phyloP scores from a whole-genome alignment of 2,113 vertebrate species.

The Carassius carassius region DNA sequence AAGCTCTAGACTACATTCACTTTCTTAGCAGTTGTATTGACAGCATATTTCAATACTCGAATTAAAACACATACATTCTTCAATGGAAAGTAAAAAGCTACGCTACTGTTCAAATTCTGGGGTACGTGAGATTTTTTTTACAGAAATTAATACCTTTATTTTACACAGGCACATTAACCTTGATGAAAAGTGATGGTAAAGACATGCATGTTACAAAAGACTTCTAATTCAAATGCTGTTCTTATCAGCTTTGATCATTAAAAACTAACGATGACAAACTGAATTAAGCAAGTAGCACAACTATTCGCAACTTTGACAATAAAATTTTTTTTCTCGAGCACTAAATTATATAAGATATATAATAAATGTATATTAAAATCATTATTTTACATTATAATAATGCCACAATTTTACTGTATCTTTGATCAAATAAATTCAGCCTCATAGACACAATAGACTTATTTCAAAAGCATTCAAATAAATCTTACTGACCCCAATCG shows the following conservation, averaged over 20 bases:
- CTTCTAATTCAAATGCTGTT: not conserved
- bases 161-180: not conserved
- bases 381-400: not conserved
- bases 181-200: not conserved
- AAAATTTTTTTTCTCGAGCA: not conserved
- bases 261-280: not conserved
- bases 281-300: not conserved
- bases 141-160: not conserved
- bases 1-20: slow-evolving; percentile 63
- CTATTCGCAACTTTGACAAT: not conserved
- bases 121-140: not conserved
- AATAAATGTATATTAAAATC: not conserved
- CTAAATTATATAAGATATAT: not conserved
- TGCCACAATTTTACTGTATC: not conserved
- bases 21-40: slow-evolving; percentile 49
- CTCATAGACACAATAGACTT: not conserved
- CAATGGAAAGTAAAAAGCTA: not conserved
- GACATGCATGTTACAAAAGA: not conserved
- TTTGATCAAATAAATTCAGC: not conserved
- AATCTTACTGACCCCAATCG: not conserved
- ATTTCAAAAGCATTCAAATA: not conserved
- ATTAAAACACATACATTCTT: slow-evolving; percentile 63
- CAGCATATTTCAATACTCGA: slow-evolving; percentile 34
- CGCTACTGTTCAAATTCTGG: not conserved
- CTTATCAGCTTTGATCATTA: not conserved